Evolutionary conservation across 2,888 invertebrate species (phyloP).

Genomic region (Nudaria mundana): DNA sequence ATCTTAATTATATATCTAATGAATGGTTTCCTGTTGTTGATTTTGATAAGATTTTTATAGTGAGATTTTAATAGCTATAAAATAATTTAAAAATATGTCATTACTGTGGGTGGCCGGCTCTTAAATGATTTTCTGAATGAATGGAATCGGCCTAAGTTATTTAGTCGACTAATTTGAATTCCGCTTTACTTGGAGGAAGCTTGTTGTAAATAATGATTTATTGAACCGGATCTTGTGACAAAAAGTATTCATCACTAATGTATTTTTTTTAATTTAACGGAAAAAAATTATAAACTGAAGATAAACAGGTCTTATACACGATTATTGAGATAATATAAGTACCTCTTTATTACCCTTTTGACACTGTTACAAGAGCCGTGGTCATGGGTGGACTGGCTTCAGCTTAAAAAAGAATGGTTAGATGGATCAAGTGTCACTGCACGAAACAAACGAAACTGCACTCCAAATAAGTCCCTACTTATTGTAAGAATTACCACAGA

Average conservation of each 20-base stretch:
- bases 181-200: not conserved
- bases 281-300: no score
- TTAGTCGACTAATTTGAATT: conserved; percentile 2
- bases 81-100: not conserved
- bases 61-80: conserved; percentile 1
- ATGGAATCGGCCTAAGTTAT: not conserved
- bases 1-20: not conserved
- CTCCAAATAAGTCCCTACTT: no score
- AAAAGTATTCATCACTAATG: not conserved
- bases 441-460: no score
- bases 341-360: no score
- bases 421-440: no score
- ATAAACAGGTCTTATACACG: no score
- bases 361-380: no score
- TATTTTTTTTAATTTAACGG: not conserved
- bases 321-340: no score
- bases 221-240: not conserved
- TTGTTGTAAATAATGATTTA: not conserved
- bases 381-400: no score
- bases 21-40: not conserved
- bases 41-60: not conserved
- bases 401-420: no score
- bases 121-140: conserved; percentile 3
- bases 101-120: conserved; percentile 10
- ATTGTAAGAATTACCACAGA: no score